Evolutionary conservation across 2,888 invertebrate genomes (phyloP).

Genomic region (Noctua janthe): DNA sequence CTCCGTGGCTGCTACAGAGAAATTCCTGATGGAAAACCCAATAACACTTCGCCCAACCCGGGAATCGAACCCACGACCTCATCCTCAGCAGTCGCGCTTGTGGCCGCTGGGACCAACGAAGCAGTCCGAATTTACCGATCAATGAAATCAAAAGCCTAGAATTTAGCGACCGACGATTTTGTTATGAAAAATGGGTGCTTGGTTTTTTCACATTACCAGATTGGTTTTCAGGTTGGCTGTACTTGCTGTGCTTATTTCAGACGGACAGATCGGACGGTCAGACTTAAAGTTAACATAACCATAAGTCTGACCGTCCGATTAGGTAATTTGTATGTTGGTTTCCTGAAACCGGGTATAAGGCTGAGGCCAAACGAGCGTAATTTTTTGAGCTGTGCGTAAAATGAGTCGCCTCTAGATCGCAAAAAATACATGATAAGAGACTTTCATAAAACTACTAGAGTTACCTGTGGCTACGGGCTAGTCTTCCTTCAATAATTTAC

Average conservation of each 20-base stretch:
- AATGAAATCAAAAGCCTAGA: neutral
- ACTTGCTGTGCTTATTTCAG: too few relatives aligned
- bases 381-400: too few relatives aligned
- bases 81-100: too few relatives aligned
- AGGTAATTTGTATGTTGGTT: neutral
- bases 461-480: neutral
- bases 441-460: neutral
- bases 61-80: too few relatives aligned
- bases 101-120: too few relatives aligned
- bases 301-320: neutral
- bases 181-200: neutral
- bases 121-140: too few relatives aligned
- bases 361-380: too few relatives aligned
- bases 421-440: neutral
- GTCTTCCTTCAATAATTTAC: neutral
- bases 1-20: too few relatives aligned
- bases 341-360: neutral
- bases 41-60: too few relatives aligned
- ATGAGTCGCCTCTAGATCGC: too few relatives aligned
- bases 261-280: too few relatives aligned
- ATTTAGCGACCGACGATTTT: neutral
- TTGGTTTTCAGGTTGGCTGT: neutral
- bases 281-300: neutral
- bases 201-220: neutral
- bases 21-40: too few relatives aligned